Percentiles rank a stretch among this genome's conserved stretches.
Evolutionary conservation across 2,797 vertebrate genomes (phyloP).

Genomic region (Yasuhikotakia modesta): DNA sequence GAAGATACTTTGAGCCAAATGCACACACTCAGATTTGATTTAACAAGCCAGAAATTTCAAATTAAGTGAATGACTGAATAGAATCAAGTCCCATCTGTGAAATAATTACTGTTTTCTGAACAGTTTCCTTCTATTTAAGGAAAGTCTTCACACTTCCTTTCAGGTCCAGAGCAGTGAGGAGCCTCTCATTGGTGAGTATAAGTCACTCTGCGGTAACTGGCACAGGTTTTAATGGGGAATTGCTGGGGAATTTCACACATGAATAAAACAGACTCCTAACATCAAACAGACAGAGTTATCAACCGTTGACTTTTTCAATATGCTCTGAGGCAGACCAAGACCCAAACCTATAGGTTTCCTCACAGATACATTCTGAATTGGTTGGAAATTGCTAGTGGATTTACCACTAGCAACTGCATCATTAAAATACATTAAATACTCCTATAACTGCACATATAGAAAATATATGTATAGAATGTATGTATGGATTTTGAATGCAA

Average conservation of each 20-base stretch:
- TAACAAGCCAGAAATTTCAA: conserved; percentile 25
- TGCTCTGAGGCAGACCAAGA: conserved; percentile 37
- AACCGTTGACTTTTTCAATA: conserved; percentile 47
- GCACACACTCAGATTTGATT: conserved; percentile 6
- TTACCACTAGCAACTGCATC: neutral
- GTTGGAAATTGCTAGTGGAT: conserved; percentile 16
- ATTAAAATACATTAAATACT: neutral
- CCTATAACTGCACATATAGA: neutral
- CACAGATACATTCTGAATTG: conserved; percentile 13
- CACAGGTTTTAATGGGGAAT: conserved; percentile 45
- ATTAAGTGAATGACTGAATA: conserved; percentile 3
- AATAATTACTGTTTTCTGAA: conserved; percentile 37
- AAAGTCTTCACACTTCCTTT: neutral
- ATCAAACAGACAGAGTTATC: conserved; percentile 62
- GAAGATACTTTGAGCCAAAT: neutral
- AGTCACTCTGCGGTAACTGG: conserved; percentile 19
- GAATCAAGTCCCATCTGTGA: conserved; percentile 30
- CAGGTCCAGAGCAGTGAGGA: conserved; percentile 20
- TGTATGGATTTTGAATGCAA: too few relatives aligned
- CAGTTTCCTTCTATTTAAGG: conserved; percentile 24
- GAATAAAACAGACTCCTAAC: conserved; percentile 47
- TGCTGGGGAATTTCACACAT: conserved; percentile 58
- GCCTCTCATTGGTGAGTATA: neutral
- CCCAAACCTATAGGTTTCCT: conserved; percentile 40
- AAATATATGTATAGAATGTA: neutral